Evolutionary conservation across 1,140 invertebrate genomes (phyloP), one percentile per base, ranked within the genome.

Genomic region (Campoletis sonorensis): DNA sequence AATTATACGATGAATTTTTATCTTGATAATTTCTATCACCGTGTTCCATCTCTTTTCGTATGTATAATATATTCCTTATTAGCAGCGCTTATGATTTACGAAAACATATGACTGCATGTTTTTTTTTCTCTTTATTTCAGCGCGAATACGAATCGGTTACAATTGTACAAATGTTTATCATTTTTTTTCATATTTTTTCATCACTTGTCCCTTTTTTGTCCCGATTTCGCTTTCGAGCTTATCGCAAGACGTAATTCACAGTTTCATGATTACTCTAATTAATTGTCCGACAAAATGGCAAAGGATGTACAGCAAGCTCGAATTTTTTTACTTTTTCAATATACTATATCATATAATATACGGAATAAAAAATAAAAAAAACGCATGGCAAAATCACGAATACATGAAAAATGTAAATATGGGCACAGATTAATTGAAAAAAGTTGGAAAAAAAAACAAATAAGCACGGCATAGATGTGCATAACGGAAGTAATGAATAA

Each of bases 231-330:
- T 3, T 67, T 67, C 23, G 26, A n/a, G 26, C 13, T 23, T 26
- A 13, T 26, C 61, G 23, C 13, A 13, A 64, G 13, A 26, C 21
- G 23, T 11, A 67, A 64, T 64, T 67, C 26, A 23, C 21, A 26
- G 23, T 23, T 67, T 26, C 10, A 27, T 21, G 18, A 27, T 13
- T 67, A 67, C 30, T 2, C n/a, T 23, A 21, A 0, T 8, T 13
- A 64, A 27, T 26, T 26, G 61, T 23, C 23, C 15, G 23, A 67
- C 23, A 11, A 67, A 67, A 18, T 67, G 23, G 61, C 61, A 67
- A 67, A 30, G 13, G 61, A 67, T 27, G 23, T 67, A 67, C 30
- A 27, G 61, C 61, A 67, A 67, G 61, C 61, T 67, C 23, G 61
- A 67, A 67, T 67, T 67, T n/a, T 27, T n/a, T 58, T 58, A 10